Evolutionary conservation across 2,888 invertebrate species (phyloP).

Genomic region (Pandemis heparana): DNA sequence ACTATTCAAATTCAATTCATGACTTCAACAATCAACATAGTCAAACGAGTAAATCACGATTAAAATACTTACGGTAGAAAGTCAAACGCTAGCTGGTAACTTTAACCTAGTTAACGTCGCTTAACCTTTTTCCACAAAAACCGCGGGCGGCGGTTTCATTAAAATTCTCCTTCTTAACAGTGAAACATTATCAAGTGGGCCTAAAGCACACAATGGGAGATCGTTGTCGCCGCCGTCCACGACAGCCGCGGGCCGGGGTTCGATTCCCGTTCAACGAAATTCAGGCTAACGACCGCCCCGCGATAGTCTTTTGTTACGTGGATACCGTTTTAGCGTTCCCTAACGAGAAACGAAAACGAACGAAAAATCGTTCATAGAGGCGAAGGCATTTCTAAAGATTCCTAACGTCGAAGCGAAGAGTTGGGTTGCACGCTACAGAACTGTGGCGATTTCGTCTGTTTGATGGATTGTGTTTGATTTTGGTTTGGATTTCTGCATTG

Average conservation of each 20-base stretch:
- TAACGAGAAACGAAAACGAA: conserved; percentile 27
- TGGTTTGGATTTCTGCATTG: neutral
- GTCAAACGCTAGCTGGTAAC: neutral
- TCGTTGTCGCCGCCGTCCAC: conserved; percentile 74
- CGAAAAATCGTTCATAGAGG: neutral
- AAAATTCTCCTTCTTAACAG: conserved; percentile 65
- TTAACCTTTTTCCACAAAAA: conserved; percentile 19
- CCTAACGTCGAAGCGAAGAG: too few species aligned
- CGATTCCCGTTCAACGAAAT: conserved; percentile 77
- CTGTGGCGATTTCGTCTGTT: too few species aligned
- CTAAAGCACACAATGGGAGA: conserved; percentile 79
- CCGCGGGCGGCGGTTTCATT: conserved; percentile 57
- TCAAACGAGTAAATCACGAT: conserved; percentile 1
- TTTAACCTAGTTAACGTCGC: conserved; percentile 11
- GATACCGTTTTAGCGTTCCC: conserved; percentile 39
- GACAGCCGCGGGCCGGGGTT: conserved; percentile 68
- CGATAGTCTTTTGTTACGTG: conserved; percentile 45
- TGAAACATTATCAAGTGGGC: conserved; percentile 69
- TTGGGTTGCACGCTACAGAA: too few species aligned
- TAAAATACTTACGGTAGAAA: neutral
- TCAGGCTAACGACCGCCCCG: conserved; percentile 75
- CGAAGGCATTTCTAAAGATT: neutral
- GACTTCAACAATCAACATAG: neutral
- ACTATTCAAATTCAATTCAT: neutral
- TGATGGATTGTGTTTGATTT: neutral